Evolutionary conservation across 2,888 invertebrate species (phyloP).

Genomic region (Dynastes tityus): DNA sequence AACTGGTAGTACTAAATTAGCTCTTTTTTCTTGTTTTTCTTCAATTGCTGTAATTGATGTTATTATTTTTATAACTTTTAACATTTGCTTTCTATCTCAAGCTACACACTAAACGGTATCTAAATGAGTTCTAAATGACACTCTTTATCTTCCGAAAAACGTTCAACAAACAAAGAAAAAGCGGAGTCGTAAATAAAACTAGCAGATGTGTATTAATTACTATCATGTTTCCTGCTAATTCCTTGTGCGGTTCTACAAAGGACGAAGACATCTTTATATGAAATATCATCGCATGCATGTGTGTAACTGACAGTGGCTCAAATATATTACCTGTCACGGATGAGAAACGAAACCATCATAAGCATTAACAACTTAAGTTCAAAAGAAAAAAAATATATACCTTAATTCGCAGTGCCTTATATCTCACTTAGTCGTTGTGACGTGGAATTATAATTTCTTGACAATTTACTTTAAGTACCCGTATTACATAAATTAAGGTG

Average conservation of each 20-base stretch:
- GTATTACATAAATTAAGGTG: constrained; percentile 39
- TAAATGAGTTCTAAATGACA: no score
- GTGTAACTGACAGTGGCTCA: constrained; percentile 11
- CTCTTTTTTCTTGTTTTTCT: no score
- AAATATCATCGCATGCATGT: constrained; percentile 23
- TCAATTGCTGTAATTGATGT: no score
- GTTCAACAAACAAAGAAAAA: neutral
- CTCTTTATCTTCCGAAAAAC: neutral
- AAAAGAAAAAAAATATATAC: constrained; percentile 26
- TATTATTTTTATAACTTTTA: no score
- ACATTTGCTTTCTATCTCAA: no score
- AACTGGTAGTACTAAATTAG: no score
- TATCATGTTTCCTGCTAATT: constrained; percentile 10
- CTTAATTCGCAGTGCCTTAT: constrained; percentile 28
- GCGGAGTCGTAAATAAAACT: neutral
- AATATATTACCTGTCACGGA: constrained; percentile 35
- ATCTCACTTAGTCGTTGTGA: constrained; percentile 25
- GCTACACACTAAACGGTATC: no score
- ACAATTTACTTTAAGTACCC: constrained; percentile 37
- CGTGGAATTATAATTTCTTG: constrained; percentile 26
- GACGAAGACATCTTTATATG: constrained; percentile 11
- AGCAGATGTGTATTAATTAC: constrained; percentile 31
- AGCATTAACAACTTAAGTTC: constrained; percentile 35
- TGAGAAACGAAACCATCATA: constrained; percentile 35
- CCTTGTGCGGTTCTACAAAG: constrained; percentile 20